Percentiles rank a stretch among this genome's conserved stretches.
phyloP scores from a whole-genome alignment of 2,888 invertebrate genomes.

The Drosophila nr. medialis region DNA sequence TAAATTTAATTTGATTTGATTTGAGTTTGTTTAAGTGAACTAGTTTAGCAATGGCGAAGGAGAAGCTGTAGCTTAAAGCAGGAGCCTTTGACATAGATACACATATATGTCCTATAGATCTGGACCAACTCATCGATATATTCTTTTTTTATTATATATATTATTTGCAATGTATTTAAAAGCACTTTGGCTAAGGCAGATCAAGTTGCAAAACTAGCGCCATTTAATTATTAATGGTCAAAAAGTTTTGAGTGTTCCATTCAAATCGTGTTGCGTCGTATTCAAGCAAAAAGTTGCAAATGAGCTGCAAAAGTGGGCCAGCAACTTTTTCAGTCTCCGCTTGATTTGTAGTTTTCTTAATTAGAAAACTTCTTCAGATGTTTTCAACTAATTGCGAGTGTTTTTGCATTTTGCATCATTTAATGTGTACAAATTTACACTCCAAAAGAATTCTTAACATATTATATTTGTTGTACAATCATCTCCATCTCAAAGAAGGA shows the following conservation, averaged over 20 bases:
- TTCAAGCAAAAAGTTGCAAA: constrained; percentile 5
- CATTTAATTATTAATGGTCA: constrained; percentile 15
- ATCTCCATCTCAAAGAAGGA: too few relatives aligned
- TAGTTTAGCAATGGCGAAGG: not conserved
- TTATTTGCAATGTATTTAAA: not conserved
- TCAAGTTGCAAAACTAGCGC: constrained; percentile 14
- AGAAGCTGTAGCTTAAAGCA: not conserved
- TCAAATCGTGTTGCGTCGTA: constrained; percentile 15
- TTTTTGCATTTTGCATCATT: constrained; percentile 1
- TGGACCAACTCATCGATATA: not conserved
- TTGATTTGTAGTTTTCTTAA: constrained; percentile 27
- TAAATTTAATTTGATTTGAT: too few relatives aligned
- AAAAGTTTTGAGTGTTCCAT: constrained; percentile 27
- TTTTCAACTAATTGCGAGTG: constrained; percentile 6
- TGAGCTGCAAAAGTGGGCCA: constrained; percentile 6
- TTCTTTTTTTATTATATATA: not conserved
- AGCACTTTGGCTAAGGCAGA: constrained; percentile 1
- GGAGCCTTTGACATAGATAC: not conserved
- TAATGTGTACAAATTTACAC: not conserved
- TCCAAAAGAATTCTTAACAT: not conserved
- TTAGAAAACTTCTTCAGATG: constrained; percentile 27
- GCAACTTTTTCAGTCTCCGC: constrained; percentile 34
- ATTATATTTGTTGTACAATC: not conserved
- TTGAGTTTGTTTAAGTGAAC: not conserved
- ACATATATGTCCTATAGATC: not conserved